Evolutionary conservation across 2,797 vertebrate species (phyloP), one percentile per base, ranked within the genome.

Genomic region (Falco berigora): DNA sequence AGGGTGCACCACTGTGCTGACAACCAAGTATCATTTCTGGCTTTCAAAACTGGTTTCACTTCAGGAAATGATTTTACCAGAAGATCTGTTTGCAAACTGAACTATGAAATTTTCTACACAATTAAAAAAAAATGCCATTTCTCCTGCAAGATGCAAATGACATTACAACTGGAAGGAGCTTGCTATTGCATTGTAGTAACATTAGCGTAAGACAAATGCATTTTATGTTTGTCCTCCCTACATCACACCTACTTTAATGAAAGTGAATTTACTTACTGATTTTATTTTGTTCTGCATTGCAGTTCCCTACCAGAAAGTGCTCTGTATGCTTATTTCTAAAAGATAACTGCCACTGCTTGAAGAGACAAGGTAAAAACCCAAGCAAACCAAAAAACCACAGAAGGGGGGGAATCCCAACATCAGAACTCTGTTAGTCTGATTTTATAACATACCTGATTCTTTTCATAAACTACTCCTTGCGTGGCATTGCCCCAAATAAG

Each of bases 181-280:
- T 58, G 34, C 30, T 50, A 61, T 25, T 30, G 47, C 24, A 55
- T 2, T 64, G 22, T 4, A 63, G 19, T 47, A 78, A 88, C 40
- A 38, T 0, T 30, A 15, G 78, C 8, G 0, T 12, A 19, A 34
- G 13, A 50, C 21, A 86, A 58, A 49, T 0, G 2, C 4, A 14
- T 56, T 40, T 74, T 20, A n/a, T 5, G 0, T 12, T 52, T 21
- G 14, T 34, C 76, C 71, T 67, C 28, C n/a, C 36, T 27, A 12
- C 12, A 30, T 40, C 28, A 71, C 25, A 27, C 2, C 28, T 69
- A 34, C 22, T 64, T 82, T 52, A 63, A 40, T 86, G 56, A 20
- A 67, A 24, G 20, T n/a, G 12, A 66, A 50, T 38, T 71, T 69
- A 50, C 12, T 38, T 19, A 64, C 0, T 56, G 34, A 59, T 63